phyloP scores from a whole-genome alignment of 2,797 vertebrate species.

The Enteromius trimaculatus region DNA sequence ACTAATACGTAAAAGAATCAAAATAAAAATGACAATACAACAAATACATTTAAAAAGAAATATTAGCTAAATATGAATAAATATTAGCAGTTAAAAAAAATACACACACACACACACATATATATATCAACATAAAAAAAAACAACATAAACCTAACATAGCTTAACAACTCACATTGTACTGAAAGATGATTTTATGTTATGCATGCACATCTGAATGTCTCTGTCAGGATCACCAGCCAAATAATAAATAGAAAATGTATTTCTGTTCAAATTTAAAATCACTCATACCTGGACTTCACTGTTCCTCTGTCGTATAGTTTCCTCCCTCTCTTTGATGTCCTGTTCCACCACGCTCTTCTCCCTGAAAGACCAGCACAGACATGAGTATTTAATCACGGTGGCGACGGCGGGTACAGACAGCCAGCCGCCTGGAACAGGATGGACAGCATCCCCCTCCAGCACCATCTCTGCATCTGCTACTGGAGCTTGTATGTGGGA shows the following conservation, averaged over 20 bases:
- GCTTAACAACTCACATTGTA: no score
- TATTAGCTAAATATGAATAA: no score
- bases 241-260: neutral
- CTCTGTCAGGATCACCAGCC: neutral
- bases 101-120: no score
- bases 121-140: no score
- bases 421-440: slow-evolving; percentile 71
- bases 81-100: no score
- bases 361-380: slow-evolving; percentile 94
- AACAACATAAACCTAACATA: no score
- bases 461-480: slow-evolving; percentile 67
- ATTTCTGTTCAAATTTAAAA: neutral
- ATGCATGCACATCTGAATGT: neutral
- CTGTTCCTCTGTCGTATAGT: slow-evolving; percentile 86
- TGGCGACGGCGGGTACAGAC: slow-evolving; percentile 82
- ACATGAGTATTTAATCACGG: slow-evolving; percentile 89
- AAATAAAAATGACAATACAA: neutral
- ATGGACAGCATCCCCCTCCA: slow-evolving; percentile 64
- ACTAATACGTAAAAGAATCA: neutral
- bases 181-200: no score
- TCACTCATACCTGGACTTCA: slow-evolving; percentile 88
- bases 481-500: slow-evolving; percentile 23
- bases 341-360: slow-evolving; percentile 93
- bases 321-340: slow-evolving; percentile 96
- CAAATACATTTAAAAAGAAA: no score